Evolutionary conservation across 2,888 invertebrate species (phyloP), one percentile per base, ranked within the genome.

Genomic region (Drosophila borborema): DNA sequence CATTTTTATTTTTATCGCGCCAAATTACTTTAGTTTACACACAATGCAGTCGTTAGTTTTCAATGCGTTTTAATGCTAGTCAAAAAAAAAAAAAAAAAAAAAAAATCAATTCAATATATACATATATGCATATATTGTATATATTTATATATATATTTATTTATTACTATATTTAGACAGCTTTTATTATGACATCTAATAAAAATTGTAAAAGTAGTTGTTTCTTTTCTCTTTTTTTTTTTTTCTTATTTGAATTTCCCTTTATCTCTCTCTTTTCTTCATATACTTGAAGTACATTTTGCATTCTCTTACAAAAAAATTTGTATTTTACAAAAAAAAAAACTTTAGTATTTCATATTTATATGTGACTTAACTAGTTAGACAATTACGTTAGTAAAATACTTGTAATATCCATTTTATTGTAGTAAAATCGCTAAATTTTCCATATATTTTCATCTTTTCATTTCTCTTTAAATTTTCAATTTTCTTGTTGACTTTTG

Each of bases 21-120:
- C 81, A 67, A 72, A 81, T 83, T 81, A 82, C 18, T 36, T 51
- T 72, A 76, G 68, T 68, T 76, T 60, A 77, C 73, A 72, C 71
- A 87, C 86, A 69, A 84, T 82, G 76, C 82, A 82, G 85, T 87
- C 87, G 77, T 80, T 79, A 80, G 78, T 77, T 69, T 73, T 69
- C 62, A 53, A 73, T 58, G 81, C 68, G 23, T 45, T 54, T 69
- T 77, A 72, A 69, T 69, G 54, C 72, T 77, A 76, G 51, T 64
- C 14, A 43, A 23, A 23, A 23, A 23, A 23, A 23, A 23, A 23
- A 23, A 70, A 81, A 69, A 72, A 65, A 72, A 74, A 62, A 59
- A 49, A 53, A 28, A 28, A 28, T 28, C 28, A 28, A 28, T 28
- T 62, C 49, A n/a, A 31, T n/a, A 38, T 16, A 23, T 53, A 20